Conservation (phyloP, 2,113 vertebrate genomes). For the Oxyura jamaicensis region DNA sequence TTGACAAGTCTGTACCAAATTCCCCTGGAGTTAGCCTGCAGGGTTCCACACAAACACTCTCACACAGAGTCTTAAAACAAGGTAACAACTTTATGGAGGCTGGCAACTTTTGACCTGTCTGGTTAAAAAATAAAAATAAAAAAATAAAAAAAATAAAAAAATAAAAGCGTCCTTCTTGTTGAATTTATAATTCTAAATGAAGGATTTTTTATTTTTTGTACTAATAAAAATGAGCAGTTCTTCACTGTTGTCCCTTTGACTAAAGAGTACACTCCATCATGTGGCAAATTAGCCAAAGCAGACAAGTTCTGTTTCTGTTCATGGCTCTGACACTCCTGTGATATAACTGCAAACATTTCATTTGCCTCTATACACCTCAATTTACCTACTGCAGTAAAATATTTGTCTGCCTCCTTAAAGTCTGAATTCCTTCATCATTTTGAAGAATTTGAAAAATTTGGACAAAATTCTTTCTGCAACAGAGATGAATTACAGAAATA, state of each 20-base stretch:
- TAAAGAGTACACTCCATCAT: neutral
- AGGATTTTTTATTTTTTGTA: neutral
- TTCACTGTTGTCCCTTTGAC: neutral
- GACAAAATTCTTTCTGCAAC: neutral
- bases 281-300: neutral
- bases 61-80: conserved; percentile 28
- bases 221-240: neutral
- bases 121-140: neutral
- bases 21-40: conserved; percentile 67
- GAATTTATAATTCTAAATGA: neutral
- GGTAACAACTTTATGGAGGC: conserved; percentile 5
- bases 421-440: neutral
- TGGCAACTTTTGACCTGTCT: conserved; percentile 9
- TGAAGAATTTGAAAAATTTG: neutral
- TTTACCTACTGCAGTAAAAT: neutral
- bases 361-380: neutral
- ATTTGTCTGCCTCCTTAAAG: neutral
- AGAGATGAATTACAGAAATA: neutral
- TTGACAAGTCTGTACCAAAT: conserved; percentile 53
- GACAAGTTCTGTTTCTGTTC: neutral
- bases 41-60: conserved; percentile 59
- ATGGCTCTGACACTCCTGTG: accelerated
- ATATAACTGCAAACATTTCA: neutral
- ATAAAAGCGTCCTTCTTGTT: neutral
- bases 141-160: conserved; percentile 1